Percentiles rank a stretch among this genome's conserved stretches.
phyloP scores from a whole-genome alignment of 2,113 vertebrate genomes.

The Mixornis gularis region DNA sequence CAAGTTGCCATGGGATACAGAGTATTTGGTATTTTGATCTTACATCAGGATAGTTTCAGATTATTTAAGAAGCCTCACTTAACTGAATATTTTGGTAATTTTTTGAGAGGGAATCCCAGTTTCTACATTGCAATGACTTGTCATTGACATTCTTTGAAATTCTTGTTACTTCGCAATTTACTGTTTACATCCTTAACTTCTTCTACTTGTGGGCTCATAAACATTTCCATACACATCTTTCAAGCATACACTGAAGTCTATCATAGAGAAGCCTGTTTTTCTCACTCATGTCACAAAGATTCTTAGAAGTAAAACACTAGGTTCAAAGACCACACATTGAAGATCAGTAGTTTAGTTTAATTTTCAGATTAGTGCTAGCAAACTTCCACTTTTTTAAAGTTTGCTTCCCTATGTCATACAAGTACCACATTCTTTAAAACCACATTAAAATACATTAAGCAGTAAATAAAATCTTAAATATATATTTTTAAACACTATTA shows the following conservation, averaged over 20 bases:
- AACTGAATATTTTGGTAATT: background rate
- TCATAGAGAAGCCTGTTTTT: background rate
- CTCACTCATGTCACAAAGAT: background rate
- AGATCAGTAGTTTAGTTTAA: background rate
- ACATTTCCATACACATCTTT: background rate
- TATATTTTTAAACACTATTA: background rate
- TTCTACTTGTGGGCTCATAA: background rate
- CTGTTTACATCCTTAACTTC: background rate
- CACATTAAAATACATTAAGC: background rate
- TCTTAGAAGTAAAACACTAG: background rate
- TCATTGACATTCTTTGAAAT: background rate
- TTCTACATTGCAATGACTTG: background rate
- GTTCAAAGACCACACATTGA: background rate
- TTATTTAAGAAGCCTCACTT: background rate
- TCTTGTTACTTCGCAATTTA: background rate
- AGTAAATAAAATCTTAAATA: background rate
- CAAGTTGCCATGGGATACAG: fast-evolving
- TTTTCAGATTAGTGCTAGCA: background rate
- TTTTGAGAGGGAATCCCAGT: background rate
- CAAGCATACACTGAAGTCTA: background rate
- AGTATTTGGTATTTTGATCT: background rate
- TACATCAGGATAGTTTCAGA: background rate
- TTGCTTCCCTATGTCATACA: background rate
- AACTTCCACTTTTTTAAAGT: background rate
- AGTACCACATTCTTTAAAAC: background rate